phyloP scores from a whole-genome alignment of 2,797 vertebrate genomes.

The Cottoperca gobio region DNA sequence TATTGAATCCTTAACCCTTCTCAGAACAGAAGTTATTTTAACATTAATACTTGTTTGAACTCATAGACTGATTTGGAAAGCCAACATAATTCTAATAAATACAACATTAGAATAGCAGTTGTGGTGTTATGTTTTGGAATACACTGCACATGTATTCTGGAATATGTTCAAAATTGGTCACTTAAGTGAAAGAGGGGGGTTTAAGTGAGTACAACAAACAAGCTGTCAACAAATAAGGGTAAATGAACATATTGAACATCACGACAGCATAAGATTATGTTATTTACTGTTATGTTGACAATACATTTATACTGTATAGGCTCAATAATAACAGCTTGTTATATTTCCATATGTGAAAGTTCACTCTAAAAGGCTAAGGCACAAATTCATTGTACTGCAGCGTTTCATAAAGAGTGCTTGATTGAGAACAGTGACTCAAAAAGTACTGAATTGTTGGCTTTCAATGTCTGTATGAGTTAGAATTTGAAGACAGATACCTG shows the following conservation, averaged over 20 bases:
- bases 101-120: too few species aligned
- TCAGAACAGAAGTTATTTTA: too few species aligned
- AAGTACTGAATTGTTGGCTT: not conserved
- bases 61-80: too few species aligned
- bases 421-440: not conserved
- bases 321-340: not conserved
- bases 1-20: too few species aligned
- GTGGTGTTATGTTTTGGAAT: too few species aligned
- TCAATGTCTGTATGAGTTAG: not conserved
- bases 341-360: slow-evolving; percentile 1
- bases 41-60: too few species aligned
- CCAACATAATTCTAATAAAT: too few species aligned
- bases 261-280: not conserved
- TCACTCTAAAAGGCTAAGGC: not conserved
- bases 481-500: not conserved
- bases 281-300: not conserved
- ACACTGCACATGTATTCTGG: too few species aligned
- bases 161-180: too few species aligned
- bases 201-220: too few species aligned
- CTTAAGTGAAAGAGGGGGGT: too few species aligned
- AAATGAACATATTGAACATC: not conserved
- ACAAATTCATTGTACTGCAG: not conserved
- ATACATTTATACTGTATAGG: not conserved
- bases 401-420: not conserved
- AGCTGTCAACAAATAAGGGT: too few species aligned